Conservation (phyloP, 2,797 vertebrate genomes). For the Australoheros facetus region DNA sequence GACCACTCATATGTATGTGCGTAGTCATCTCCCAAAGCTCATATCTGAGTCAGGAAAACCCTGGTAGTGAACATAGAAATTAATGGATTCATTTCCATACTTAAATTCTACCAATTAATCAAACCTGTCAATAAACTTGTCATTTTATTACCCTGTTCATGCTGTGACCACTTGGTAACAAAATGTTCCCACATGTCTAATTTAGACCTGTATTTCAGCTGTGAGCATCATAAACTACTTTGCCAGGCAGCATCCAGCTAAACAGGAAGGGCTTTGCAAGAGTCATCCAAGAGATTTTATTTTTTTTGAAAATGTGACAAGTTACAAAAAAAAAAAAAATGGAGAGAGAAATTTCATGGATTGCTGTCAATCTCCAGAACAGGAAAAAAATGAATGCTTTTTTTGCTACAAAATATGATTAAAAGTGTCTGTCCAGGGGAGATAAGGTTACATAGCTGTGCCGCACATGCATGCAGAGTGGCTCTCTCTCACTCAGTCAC, state of each 20-base stretch:
- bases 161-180: neutral
- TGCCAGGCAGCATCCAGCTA: neutral
- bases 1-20: neutral
- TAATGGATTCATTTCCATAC: constrained; percentile 11
- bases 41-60: neutral
- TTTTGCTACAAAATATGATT: constrained; percentile 4
- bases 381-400: neutral
- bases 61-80: neutral
- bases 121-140: neutral
- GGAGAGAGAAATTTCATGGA: constrained; percentile 1
- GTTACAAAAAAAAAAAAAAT: neutral
- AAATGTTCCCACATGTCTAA: too few species aligned
- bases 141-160: neutral
- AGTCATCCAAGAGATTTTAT: neutral
- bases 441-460: neutral
- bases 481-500: neutral
- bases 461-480: neutral
- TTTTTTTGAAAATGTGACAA: neutral
- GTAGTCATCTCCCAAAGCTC: neutral
- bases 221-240: neutral
- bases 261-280: constrained; percentile 1
- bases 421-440: constrained; percentile 19
- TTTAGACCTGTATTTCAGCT: neutral
- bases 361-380: constrained; percentile 21
- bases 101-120: neutral